Evolutionary conservation across 2,113 vertebrate genomes (phyloP), one percentile per base, ranked within the genome.

Genomic region (Cricetomys ansorgei): DNA sequence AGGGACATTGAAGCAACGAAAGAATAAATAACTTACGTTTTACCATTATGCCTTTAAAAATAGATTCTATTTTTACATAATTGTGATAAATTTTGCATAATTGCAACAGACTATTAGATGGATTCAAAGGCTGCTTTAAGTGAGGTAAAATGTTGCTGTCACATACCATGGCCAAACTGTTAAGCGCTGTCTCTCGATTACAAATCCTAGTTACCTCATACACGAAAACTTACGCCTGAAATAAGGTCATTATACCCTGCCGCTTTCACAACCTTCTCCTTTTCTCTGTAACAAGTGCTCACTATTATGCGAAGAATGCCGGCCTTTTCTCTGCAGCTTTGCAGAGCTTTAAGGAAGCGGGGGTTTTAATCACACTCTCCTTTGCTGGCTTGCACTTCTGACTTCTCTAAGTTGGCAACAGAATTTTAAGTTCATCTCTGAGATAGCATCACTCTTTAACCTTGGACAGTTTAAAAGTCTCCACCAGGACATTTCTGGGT

Each of bases 341-440:
- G 55, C 90, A 96, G 85, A 96, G 92, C 92, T 98, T 89, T 92
- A 91, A 94, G 96, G 94, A 97, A 98, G 96, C 90, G 95, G 70
- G 55, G 29, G 11, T 97, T 98, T 98, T 98, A 97, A 97, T 98
- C 96, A 96, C 97, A 97, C 84, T 93, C 94, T 45, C 81, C 40
- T 98, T 97, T 98, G 97, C 95, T 98, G 95, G 94, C 94, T 96
- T 97, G 92, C 77, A 94, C 94, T 96, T 98, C 90, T 96, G 97
- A 98, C 64, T 98, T 98, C 95, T 91, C 92, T 72, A 96, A 97
- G 62, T 92, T 98, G 94, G 91, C 94, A 96, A 77, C 67, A 94
- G 72, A 48, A 3, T 97, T 98, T 98, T 96, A 94, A 98, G 95
- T 96, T 98, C 96, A 97, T 97, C 89, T 95, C 94, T 75, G 94